Conservation (phyloP, 92 coral and sea anemone genomes). For the Blastomussa wellsi region DNA sequence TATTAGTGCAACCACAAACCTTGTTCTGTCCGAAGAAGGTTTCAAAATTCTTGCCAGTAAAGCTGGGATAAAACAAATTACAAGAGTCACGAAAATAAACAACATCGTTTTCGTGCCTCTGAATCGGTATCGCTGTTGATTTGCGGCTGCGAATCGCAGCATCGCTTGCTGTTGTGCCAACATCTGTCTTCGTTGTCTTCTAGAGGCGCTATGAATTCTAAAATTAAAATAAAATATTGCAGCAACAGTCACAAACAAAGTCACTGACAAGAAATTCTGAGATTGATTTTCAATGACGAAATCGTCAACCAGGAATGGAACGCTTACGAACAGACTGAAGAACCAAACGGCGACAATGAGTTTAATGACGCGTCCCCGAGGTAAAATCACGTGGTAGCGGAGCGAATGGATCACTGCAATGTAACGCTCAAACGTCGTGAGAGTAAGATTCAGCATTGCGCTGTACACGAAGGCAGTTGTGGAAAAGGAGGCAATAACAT, state of each 20-base stretch:
- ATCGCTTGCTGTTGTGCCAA: not conserved
- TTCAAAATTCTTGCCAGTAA: not conserved
- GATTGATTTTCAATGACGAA: not conserved
- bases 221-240: conserved; percentile 1
- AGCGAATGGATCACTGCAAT: conserved; percentile 7
- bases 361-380: not conserved
- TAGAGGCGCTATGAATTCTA: not conserved
- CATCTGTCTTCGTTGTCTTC: not conserved
- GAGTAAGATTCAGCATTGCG: conserved; percentile 5
- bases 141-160: not conserved
- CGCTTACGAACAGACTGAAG: not conserved
- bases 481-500: not conserved
- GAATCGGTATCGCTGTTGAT: not conserved
- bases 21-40: not conserved
- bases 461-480: not conserved
- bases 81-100: not conserved
- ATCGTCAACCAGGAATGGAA: not conserved
- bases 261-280: not conserved
- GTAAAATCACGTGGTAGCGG: conserved; percentile 11
- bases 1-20: not conserved
- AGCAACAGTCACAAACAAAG: not conserved
- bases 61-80: conserved; percentile 12
- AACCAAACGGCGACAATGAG: not conserved
- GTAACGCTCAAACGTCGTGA: conserved; percentile 7
- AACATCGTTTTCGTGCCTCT: conserved; percentile 12